Evolutionary conservation across 2,888 invertebrate species (phyloP).

Genomic region (Ochropacha duplaris): DNA sequence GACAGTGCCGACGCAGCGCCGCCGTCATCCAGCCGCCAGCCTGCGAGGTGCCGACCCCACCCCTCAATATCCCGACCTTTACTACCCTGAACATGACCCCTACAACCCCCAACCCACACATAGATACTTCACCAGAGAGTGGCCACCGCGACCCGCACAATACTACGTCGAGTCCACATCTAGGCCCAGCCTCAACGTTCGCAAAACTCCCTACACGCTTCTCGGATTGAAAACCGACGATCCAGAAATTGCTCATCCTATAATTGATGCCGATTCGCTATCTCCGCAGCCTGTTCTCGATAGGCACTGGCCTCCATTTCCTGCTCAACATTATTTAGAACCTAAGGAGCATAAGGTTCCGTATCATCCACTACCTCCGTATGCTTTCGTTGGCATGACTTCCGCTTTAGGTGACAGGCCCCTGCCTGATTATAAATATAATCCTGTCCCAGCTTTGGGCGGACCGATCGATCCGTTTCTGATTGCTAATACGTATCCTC

Average conservation of each 20-base stretch:
- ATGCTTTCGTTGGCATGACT: constrained; percentile 74
- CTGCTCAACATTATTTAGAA: constrained; percentile 73
- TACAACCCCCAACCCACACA: constrained; percentile 69
- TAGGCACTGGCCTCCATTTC: constrained; percentile 74
- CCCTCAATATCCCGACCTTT: constrained; percentile 40
- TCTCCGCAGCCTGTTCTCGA: constrained; percentile 68
- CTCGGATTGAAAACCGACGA: constrained; percentile 71
- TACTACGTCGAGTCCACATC: constrained; percentile 71
- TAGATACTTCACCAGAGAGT: constrained; percentile 64
- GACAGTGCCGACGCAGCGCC: constrained; percentile 76
- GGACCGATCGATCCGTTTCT: constrained; percentile 71
- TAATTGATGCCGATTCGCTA: constrained; percentile 65
- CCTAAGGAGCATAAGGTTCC: constrained; percentile 59
- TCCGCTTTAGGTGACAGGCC: constrained; percentile 71
- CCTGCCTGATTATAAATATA: constrained; percentile 67
- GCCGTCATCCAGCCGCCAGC: constrained; percentile 74
- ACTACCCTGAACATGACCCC: constrained; percentile 45
- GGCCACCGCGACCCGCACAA: constrained; percentile 71
- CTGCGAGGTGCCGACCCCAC: constrained; percentile 78
- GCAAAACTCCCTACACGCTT: constrained; percentile 66
- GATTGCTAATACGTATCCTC: constrained; percentile 58
- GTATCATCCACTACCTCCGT: constrained; percentile 66
- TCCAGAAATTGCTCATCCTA: constrained; percentile 54
- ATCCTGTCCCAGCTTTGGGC: constrained; percentile 66
- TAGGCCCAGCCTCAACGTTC: constrained; percentile 48